Base-by-base conservation (phyloP, 2,113 vertebrate species). In the Bubo bubo region DNA sequence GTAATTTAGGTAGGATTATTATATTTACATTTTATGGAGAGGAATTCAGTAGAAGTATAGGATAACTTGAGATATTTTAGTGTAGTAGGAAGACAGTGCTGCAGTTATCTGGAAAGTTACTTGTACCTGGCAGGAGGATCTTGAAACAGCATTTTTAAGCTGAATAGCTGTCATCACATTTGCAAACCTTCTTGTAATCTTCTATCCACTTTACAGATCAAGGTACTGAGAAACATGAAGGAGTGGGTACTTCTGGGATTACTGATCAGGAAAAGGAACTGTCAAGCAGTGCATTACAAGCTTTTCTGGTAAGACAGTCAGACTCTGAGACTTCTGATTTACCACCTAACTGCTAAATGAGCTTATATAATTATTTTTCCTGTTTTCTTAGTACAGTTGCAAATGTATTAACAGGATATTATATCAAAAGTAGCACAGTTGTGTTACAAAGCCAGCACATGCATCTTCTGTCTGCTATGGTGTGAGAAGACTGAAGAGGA, bases 181-280 rank as follows among this genome's bases (percentile, higher is more conserved):
- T 92, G 23, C 71, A 73, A 85, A 32, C 66, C 93, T 77, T 53
- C 24, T 73, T 87, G 19, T 92, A 83, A 91, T 43, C 28, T 64
- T 84, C 45, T 92, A n/a, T 52, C 73, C 85, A 0, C 96, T 95
- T 96, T 86, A 41, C 98, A 99, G 99, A 99, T 95, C 99, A 98
- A 98, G 98, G 97, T 53, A 94, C 97, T 7, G 99, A 99, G 94
- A 99, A 99, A 86, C 98, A 99, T 32, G 99, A 99, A 95, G 98
- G 94, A 94, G 96, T 98, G 3, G 95, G 98, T 56, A 97, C 97
- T 41, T 98, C 99, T 71, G 99, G 98, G 71, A 98, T 99, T 95
- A 98, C 99, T 8, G 99, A 99, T 97, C 99, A 99, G 86, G 99
- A 99, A 91, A 99, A 99, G 95, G 99, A 99, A 52, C 94, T 99